Evolutionary conservation across 2,888 invertebrate species (phyloP), one percentile per base, ranked within the genome.

Genomic region (Argynnis bischoffii): DNA sequence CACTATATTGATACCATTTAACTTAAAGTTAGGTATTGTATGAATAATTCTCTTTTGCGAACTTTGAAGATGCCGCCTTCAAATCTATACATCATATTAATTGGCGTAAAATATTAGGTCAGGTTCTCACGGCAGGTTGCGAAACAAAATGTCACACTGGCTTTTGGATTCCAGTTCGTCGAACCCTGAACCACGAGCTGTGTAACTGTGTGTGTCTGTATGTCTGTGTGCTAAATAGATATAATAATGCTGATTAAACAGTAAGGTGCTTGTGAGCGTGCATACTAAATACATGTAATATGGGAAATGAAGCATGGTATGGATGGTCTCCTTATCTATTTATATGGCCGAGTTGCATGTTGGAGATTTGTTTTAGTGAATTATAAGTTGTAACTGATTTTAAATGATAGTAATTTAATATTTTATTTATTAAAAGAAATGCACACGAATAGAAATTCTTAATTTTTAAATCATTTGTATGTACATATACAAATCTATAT

Each of bases 141-240:
- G 55, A 53, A 48, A 26, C 35, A 60, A 70, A 74, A 73, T 70
- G 73, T 73, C 74, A 71, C 69, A 69, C 64, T 71, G 75, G 67
- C 73, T 75, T 75, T 75, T 73, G 66, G 69, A 65, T 64, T 61
- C 18, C 66, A 72, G 75, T 75, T 64, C 75, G 69, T 70, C 63
- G 74, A 72, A 68, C 75, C 66, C 67, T 66, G 67, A 71, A 65
- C 67, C 56, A 53, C 31, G 50, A 47, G 51, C n/a, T 59, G 3
- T 48, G 48, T 48, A 47, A 15, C 21, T 46, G 47, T 8, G 21
- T 21, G 11, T 6, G 1, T 11, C 18, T 57, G 21, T 1, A 2
- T 26, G 26, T 26, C 26, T 57, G 21, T 57, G 35, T 55, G 35
- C 21, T 55, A 41, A 41, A 41, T 41, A 41, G 35, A 41, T 41